Evolutionary conservation across 1,140 invertebrate species (phyloP), one percentile per base, ranked within the genome.

Genomic region (Idris sp.): DNA sequence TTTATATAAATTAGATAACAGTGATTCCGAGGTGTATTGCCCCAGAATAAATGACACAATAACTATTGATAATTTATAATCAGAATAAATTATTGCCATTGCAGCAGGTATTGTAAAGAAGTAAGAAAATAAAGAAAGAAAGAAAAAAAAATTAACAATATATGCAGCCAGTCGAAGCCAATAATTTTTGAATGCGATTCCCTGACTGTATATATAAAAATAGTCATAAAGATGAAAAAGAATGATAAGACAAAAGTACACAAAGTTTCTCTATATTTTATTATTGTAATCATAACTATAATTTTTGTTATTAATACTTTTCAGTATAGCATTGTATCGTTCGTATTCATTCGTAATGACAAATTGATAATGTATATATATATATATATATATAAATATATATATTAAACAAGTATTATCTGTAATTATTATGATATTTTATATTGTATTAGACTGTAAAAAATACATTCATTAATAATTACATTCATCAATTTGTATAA

Each of bases 201-300:
- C 51, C 51, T 22, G 31, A 68, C 19, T 22, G 62, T 68, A 31
- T 51, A 51, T 38, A 68, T n/a, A n/a, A n/a, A 46, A 43, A 62
- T 58, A 62, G 51, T 68, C 54, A 62, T 64, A 62, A 31, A 31
- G 30, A 43, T 48, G 56, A 65, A 53, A 46, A 8, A 56, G n/a
- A 68, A 56, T 22, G 9, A 46, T 36, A 36, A 49, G 51, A 30
- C 36, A 58, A 68, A 19, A 68, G 51, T 43, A 59, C 35, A 51
- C 51, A 74, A 72, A 49, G 56, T 67, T 74, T 68, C 38, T 58
- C 61, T 74, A 74, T 74, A 67, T 74, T 74, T 74, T 68, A 74
- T 74, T 74, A 67, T 62, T 74, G 36, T 68, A 73, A 65, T 73
- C 69, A 59, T 65, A 68, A 74, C 58, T 61, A 74, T 74, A 73